Evolutionary conservation across 64 coral and sea anemone genomes (phyloP), one percentile per base, ranked within the genome.

Genomic region (Catalaphyllia jardinei): DNA sequence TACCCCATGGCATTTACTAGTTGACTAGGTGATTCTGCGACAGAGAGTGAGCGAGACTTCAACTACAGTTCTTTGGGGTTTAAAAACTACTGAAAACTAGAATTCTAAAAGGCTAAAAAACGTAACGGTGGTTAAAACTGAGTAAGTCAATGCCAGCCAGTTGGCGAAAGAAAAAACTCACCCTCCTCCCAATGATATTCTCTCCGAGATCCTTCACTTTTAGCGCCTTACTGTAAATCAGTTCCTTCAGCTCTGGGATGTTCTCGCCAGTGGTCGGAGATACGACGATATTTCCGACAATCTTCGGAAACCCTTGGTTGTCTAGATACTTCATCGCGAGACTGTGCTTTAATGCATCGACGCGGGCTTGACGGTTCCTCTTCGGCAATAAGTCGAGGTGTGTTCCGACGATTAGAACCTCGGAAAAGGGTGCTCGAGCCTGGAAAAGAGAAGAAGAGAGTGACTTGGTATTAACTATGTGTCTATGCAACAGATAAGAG

Each of bases 341-440:
- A 27, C 76, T 93, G 17, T 89, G 67, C 38, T 78, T 95, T 22
- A 99, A 91, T 12, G 92, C 71, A 39, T 99, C 91, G 13, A 95
- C 60, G 22, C 88, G 90, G 38, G 87, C 74, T 33, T 93, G 82
- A 60, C 94, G 91, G 78, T 71, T 87, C n/a, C 82, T 91, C 42
- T 90, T 86, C 0, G 97, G 97, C 15, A 99, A 77, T 71, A 90
- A 86, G 78, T 99, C 97, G 19, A 95, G 18, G 25, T 99, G 97
- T 10, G 93, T 99, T 8, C 97, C 97, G 46, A 99, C 94, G 50
- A 99, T 95, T n/a, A 99, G 71, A 10, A 99, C 97, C 57, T 99
- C 93, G 8, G 97, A 99, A 74, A 82, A 92, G 17, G 93, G 97
- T 2, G 97, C 97, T 42, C 97, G 93, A n/a, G 97, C 97, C 97